Conservation (phyloP, 2,797 vertebrate genomes). For the Enteromius viviparus region DNA sequence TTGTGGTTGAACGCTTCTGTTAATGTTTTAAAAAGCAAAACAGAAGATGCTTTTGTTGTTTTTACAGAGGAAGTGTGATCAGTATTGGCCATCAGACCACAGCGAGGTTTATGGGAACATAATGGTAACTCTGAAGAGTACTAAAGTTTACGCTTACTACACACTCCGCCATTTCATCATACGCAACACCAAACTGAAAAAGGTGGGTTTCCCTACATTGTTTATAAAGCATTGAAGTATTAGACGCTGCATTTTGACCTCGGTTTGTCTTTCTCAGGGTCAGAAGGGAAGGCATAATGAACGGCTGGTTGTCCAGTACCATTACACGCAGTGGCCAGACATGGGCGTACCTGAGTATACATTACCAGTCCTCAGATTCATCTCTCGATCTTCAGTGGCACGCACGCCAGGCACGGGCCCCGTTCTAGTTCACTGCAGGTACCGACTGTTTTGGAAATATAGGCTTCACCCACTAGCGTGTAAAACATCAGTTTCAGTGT, state of each 20-base stretch:
- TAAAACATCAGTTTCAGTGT: not conserved
- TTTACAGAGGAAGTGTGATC: constrained; percentile 95
- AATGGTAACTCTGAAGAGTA: constrained; percentile 93
- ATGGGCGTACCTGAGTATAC: constrained; percentile 98
- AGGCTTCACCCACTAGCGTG: not conserved
- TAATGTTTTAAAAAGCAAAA: constrained; percentile 16
- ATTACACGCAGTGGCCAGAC: constrained; percentile 99
- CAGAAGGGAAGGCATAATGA: constrained; percentile 94
- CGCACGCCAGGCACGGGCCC: constrained; percentile 86
- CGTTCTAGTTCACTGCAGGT: constrained; percentile 98
- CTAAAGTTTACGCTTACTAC: constrained; percentile 94
- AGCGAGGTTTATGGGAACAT: constrained; percentile 96
- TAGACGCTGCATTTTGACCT: not conserved
- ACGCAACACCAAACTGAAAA: constrained; percentile 94
- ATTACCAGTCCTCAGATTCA: constrained; percentile 95
- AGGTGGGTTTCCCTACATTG: constrained; percentile 74
- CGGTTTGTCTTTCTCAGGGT: constrained; percentile 71
- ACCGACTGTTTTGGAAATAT: constrained; percentile 32
- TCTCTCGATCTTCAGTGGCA: constrained; percentile 91
- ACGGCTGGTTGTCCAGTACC: constrained; percentile 90
- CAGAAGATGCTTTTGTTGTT: constrained; percentile 9
- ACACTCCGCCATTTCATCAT: constrained; percentile 91
- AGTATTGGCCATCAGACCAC: constrained; percentile 97
- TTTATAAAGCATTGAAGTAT: not conserved
- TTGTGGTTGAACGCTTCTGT: not conserved